Evolutionary conservation across 2,888 invertebrate species (phyloP).

Genomic region (Beris morrisii): DNA sequence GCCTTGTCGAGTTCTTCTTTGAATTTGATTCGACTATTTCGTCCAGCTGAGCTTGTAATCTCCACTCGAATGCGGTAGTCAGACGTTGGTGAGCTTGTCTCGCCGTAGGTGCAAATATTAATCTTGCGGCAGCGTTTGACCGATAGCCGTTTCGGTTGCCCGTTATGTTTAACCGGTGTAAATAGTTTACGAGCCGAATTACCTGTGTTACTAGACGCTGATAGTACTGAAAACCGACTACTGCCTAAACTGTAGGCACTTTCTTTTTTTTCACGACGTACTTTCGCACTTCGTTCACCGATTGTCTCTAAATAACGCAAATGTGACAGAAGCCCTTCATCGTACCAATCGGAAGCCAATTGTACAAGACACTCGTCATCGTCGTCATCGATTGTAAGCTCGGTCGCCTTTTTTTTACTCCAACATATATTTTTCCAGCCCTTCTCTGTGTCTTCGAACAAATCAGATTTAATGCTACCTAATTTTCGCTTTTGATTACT

Average conservation of each 20-base stretch:
- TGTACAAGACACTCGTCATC: conserved; percentile 42
- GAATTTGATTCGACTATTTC: conserved; percentile 4
- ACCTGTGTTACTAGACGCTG: background rate
- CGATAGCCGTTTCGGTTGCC: conserved; percentile 30
- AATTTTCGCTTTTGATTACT: conserved; percentile 19
- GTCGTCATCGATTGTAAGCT: conserved; percentile 29
- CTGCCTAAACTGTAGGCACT: background rate
- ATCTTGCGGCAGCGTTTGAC: conserved; percentile 20
- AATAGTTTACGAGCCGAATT: conserved; percentile 12
- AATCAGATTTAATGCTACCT: conserved; percentile 15
- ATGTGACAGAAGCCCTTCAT: conserved; percentile 51
- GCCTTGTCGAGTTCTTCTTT: background rate
- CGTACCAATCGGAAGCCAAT: conserved; percentile 52
- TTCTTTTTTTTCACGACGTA: conserved; percentile 1
- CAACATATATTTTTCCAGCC: background rate
- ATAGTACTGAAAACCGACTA: background rate
- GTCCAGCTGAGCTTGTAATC: conserved; percentile 15
- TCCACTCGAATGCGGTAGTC: conserved; percentile 46
- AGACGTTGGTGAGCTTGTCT: background rate
- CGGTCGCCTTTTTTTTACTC: background rate
- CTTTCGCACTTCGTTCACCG: conserved; percentile 46
- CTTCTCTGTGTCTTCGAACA: conserved; percentile 3
- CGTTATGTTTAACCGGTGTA: conserved; percentile 19
- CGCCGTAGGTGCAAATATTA: background rate
- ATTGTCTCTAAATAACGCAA: conserved; percentile 53